Conservation (phyloP, 2,113 vertebrate species). For the Vidua macroura region DNA sequence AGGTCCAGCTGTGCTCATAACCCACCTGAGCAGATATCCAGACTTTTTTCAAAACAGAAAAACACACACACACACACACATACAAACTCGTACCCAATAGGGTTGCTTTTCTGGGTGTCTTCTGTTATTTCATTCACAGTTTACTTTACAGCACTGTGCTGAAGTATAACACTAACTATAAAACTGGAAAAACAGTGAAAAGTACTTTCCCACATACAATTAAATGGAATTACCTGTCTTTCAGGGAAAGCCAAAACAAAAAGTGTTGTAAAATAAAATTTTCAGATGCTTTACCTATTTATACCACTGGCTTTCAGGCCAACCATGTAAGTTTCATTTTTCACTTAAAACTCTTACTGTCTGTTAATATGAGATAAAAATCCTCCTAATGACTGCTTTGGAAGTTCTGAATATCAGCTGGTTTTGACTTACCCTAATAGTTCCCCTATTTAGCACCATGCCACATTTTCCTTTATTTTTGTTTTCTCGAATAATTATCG, state of each 20-base stretch:
- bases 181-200: constrained; percentile 35
- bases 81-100: background rate
- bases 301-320: background rate
- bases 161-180: constrained; percentile 41
- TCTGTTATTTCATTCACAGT: constrained; percentile 54
- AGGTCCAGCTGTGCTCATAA: constrained; percentile 47
- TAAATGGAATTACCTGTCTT: constrained; percentile 52
- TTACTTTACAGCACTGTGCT: constrained; percentile 54
- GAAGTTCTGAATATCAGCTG: background rate
- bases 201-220: constrained; percentile 45
- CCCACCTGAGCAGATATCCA: constrained; percentile 47
- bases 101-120: constrained; percentile 9
- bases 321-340: background rate
- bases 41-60: constrained; percentile 5
- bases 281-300: constrained; percentile 34
- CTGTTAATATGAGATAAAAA: background rate
- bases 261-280: background rate
- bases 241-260: constrained; percentile 44
- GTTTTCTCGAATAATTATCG: background rate
- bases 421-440: background rate
- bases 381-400: background rate
- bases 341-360: background rate
- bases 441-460: background rate
- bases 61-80: background rate
- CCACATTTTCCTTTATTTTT: background rate